These are phyloP conservation scores for Orussus abietinus DNA, from an alignment of 1,140 invertebrate species.

Conservation along the genomic window DNA sequence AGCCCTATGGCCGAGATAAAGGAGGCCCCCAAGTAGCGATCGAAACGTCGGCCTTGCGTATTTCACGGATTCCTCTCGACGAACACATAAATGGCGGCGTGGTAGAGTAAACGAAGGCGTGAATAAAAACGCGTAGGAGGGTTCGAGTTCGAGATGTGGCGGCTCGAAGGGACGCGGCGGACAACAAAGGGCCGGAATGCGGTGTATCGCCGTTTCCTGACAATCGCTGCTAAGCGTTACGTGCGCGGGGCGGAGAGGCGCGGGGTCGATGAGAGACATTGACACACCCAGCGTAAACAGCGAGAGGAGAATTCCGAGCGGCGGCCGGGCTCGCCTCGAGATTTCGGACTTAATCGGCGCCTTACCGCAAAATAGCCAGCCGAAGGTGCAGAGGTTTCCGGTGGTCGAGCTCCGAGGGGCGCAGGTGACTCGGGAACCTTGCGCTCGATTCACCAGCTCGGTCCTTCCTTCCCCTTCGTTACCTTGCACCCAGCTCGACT, in stretches of 20 bases:
- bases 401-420: constrained; percentile 16
- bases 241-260: not conserved
- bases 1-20: too few species aligned
- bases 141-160: too few species aligned
- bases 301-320: constrained; percentile 1
- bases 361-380: constrained; percentile 1
- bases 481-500: constrained; percentile 8
- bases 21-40: too few species aligned
- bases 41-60: too few species aligned
- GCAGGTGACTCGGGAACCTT: constrained; percentile 21
- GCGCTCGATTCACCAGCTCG: constrained; percentile 21
- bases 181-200: constrained; percentile 29
- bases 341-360: constrained; percentile 6
- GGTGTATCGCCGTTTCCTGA: constrained; percentile 40
- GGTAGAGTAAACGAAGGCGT: too few species aligned
- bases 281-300: constrained; percentile 42
- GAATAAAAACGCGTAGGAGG: too few species aligned
- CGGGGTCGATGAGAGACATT: constrained; percentile 24
- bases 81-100: too few species aligned
- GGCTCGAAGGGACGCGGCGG: constrained; percentile 21
- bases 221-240: constrained; percentile 21
- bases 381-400: constrained; percentile 1
- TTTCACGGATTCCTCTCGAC: too few species aligned
- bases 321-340: not conserved
- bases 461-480: constrained; percentile 7